These are phyloP conservation scores for Microctenopoma lineatum DNA, from an alignment of 2,797 vertebrate species.

Conservation along the genomic window DNA sequence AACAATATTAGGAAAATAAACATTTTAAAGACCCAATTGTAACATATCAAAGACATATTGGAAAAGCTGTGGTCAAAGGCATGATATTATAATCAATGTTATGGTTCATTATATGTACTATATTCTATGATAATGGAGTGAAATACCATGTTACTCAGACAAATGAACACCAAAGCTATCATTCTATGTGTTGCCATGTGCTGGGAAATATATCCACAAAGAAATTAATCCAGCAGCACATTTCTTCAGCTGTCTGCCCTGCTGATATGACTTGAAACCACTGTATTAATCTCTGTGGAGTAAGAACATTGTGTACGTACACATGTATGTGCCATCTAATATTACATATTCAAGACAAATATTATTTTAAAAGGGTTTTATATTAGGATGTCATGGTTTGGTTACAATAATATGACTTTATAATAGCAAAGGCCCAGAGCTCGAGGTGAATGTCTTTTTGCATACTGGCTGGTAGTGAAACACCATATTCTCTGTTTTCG, in stretches of 20 bases:
- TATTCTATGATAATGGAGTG: conserved; percentile 12
- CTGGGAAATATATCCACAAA: conserved; percentile 47
- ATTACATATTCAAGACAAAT: too few relatives aligned
- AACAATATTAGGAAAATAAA: neutral
- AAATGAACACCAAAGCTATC: conserved; percentile 6
- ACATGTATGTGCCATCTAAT: neutral
- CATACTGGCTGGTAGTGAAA: too few relatives aligned
- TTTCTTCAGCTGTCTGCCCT: conserved; percentile 56
- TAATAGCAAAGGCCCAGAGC: too few relatives aligned
- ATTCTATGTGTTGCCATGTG: conserved; percentile 14
- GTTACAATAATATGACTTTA: too few relatives aligned
- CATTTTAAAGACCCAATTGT: conserved; percentile 1
- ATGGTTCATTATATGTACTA: conserved; percentile 4
- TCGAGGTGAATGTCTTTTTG: too few relatives aligned
- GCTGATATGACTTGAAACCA: conserved; percentile 41
- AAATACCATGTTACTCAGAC: conserved; percentile 1
- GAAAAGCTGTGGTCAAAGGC: neutral
- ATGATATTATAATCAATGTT: neutral
- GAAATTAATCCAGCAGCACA: conserved; percentile 62
- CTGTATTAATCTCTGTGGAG: neutral
- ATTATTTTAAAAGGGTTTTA: too few relatives aligned
- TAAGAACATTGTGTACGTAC: neutral
- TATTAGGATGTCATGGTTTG: too few relatives aligned
- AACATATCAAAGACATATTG: conserved; percentile 7
- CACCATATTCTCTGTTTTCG: too few relatives aligned